Percentiles rank a stretch among this genome's conserved stretches.
These are phyloP conservation scores for Zosterops pallidus DNA, from an alignment of 2,113 vertebrate genomes.

Conservation along the genomic window DNA sequence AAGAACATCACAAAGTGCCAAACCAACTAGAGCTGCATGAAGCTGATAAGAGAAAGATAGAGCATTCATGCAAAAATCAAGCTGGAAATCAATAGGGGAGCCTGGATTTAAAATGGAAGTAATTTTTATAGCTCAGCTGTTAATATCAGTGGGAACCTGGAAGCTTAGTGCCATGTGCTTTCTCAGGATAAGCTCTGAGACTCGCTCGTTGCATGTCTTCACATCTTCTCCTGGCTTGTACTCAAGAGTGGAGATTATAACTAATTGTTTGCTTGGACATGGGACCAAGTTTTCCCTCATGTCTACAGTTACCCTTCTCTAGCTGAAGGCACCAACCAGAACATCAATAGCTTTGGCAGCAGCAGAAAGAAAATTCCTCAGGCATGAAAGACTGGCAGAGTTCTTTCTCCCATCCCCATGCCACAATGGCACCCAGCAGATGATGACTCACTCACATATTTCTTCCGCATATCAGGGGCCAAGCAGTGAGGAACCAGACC, in stretches of 20 bases:
- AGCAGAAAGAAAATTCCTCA: neutral
- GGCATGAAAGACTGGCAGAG: neutral
- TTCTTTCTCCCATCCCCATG: neutral
- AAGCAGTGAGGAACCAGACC: neutral
- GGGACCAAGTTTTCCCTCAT: neutral
- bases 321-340: neutral
- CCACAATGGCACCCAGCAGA: neutral
- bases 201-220: neutral
- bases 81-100: slow-evolving; percentile 51
- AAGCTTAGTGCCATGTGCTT: slow-evolving; percentile 48
- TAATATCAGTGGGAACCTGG: slow-evolving; percentile 31
- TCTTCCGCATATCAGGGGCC: neutral
- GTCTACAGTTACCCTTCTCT: neutral
- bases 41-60: slow-evolving; percentile 75
- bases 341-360: neutral
- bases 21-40: slow-evolving; percentile 64
- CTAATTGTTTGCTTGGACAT: slow-evolving; percentile 18
- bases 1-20: slow-evolving; percentile 63
- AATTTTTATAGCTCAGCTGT: slow-evolving; percentile 57
- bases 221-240: slow-evolving; percentile 24
- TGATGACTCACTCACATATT: neutral
- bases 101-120: slow-evolving; percentile 66
- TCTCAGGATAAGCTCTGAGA: slow-evolving; percentile 6
- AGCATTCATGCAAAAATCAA: slow-evolving; percentile 65
- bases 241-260: slow-evolving; percentile 41